Percentiles rank a stretch among this genome's conserved stretches.
phyloP scores from a whole-genome alignment of 2,888 invertebrate species.

The Himalopsyche tibetana region DNA sequence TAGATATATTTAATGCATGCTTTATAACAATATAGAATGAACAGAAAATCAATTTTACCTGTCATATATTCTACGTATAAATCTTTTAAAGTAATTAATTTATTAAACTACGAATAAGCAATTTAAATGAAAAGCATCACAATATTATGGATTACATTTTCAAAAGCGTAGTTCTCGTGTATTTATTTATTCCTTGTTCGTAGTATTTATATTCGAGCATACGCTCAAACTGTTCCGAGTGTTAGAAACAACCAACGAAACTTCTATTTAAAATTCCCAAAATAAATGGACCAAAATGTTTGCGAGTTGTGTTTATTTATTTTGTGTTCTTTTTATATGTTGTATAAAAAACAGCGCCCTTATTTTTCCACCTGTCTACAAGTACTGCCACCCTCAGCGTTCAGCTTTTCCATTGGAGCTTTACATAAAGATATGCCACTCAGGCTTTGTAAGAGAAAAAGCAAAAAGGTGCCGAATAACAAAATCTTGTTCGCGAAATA shows the following conservation, averaged over 20 bases:
- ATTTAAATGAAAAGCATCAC: too few species aligned
- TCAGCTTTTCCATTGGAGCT: conserved; percentile 16
- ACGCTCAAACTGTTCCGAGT: too few species aligned
- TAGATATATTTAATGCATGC: too few species aligned
- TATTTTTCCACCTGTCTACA: conserved; percentile 27
- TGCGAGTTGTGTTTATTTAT: conserved; percentile 20
- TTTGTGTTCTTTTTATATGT: background rate
- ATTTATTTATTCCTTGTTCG: too few species aligned
- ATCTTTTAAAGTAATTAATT: too few species aligned
- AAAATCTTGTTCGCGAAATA: conserved; percentile 14
- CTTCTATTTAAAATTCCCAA: background rate
- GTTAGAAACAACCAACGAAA: background rate
- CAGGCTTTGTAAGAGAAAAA: conserved; percentile 24
- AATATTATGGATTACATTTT: too few species aligned
- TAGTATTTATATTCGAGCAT: too few species aligned
- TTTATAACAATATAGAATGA: too few species aligned
- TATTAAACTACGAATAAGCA: too few species aligned
- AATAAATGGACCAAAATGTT: background rate
- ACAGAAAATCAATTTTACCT: too few species aligned
- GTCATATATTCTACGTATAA: too few species aligned
- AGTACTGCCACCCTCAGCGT: background rate
- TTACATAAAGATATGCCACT: conserved; percentile 34
- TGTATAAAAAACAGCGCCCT: conserved; percentile 1
- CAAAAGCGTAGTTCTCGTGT: too few species aligned
- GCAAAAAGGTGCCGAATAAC: conserved; percentile 27